A percentile compares a stretch with the other conserved stretches of the same genome.
phyloP scores from a whole-genome alignment of 2,797 vertebrate genomes.

The Cephalopachus bancanus region DNA sequence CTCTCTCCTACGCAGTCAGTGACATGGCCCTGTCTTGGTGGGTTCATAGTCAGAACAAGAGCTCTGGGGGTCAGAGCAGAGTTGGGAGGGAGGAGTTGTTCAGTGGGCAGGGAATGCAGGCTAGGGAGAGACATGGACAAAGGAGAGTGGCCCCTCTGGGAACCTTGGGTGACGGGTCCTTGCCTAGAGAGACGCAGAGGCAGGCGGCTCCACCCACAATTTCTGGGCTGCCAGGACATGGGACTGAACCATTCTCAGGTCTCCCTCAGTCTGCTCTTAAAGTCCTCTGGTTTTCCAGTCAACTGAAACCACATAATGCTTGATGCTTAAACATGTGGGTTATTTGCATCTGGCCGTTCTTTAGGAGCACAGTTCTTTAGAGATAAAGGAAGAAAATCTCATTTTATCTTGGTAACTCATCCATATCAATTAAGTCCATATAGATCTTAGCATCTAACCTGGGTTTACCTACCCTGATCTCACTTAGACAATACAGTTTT shows the following conservation, averaged over 20 bases:
- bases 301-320: neutral
- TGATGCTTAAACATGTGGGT: neutral
- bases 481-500: conserved; percentile 7
- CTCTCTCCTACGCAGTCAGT: neutral
- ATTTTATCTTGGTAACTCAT: neutral
- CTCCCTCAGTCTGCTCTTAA: neutral
- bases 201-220: neutral
- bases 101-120: neutral
- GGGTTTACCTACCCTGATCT: neutral
- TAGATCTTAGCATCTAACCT: neutral
- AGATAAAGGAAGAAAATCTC: neutral
- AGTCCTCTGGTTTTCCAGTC: neutral
- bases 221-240: neutral
- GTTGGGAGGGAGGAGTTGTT: neutral
- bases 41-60: neutral
- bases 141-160: neutral
- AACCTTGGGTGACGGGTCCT: neutral
- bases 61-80: accelerated
- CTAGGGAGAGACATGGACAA: neutral
- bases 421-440: neutral
- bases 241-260: neutral
- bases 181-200: neutral
- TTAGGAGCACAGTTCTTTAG: neutral
- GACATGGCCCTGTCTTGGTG: neutral
- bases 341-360: neutral